These are phyloP conservation scores for Tachystola acroxantha DNA, from an alignment of 2,888 invertebrate genomes.

Conservation along the genomic window DNA sequence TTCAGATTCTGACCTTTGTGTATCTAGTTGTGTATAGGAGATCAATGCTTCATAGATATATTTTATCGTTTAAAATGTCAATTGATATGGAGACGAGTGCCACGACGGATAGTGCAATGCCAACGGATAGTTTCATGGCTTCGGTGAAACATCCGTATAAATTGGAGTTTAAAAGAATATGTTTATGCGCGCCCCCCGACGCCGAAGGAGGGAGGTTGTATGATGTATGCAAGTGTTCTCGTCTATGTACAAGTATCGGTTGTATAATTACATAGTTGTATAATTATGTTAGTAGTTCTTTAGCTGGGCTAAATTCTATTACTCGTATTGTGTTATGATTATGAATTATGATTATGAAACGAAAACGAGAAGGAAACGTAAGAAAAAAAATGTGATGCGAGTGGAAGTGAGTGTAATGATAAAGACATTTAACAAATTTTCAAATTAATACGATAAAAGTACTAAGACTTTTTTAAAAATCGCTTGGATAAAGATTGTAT, in stretches of 20 bases:
- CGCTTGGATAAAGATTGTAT: conserved; percentile 72
- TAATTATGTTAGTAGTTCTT: conserved; percentile 56
- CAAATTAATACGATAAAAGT: conserved; percentile 73
- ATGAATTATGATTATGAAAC: too few species aligned
- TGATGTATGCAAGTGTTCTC: too few species aligned
- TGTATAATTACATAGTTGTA: conserved; percentile 53
- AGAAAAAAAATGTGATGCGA: conserved; percentile 57
- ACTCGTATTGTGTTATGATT: conserved; percentile 64
- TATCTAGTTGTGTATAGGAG: too few species aligned
- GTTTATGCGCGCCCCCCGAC: too few species aligned
- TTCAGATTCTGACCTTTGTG: too few species aligned
- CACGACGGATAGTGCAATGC: conserved; percentile 19
- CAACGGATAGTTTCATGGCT: conserved; percentile 5
- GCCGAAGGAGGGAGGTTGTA: too few species aligned
- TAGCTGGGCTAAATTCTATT: conserved; percentile 64
- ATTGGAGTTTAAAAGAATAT: too few species aligned
- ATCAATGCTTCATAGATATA: too few species aligned
- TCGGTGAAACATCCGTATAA: conserved; percentile 3
- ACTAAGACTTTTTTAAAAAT: conserved; percentile 75
- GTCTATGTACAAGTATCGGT: conserved; percentile 50
- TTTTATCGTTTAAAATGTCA: conserved; percentile 62
- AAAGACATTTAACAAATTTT: conserved; percentile 78
- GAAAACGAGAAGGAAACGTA: conserved; percentile 33
- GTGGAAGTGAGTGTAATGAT: conserved; percentile 68
- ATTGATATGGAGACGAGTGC: conserved; percentile 46